A percentile compares a stretch with the other conserved stretches of the same genome.
Conservation (phyloP, 2,888 invertebrate species). For the Rambutsinella grinnellia region DNA sequence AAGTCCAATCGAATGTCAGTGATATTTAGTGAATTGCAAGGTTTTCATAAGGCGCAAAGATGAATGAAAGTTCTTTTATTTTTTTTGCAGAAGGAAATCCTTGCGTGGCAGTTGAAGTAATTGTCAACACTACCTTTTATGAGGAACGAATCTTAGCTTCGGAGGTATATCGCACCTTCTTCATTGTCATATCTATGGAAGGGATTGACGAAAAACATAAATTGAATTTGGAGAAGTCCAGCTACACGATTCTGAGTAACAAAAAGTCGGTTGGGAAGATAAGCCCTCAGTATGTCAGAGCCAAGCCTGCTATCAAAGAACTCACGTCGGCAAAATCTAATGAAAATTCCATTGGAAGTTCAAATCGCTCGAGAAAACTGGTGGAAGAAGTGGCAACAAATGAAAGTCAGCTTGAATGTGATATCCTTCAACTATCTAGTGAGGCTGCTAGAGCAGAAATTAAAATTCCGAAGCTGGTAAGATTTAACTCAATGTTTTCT, state of each 20-base stretch:
- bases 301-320: conserved; percentile 60
- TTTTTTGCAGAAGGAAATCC: conserved; percentile 68
- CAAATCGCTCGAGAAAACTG: conserved; percentile 18
- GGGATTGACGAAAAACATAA: conserved; percentile 71
- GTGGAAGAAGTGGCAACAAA: conserved; percentile 56
- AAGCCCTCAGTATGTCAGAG: conserved; percentile 62
- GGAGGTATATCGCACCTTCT: conserved; percentile 70
- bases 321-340: conserved; percentile 27
- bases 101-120: conserved; percentile 71
- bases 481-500: not conserved
- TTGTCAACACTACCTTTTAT: conserved; percentile 70
- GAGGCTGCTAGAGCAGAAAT: conserved; percentile 60
- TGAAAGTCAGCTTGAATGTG: conserved; percentile 54
- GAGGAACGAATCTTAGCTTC: conserved; percentile 68
- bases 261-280: conserved; percentile 63
- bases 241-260: conserved; percentile 55
- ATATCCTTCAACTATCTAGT: conserved; percentile 50
- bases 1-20: conserved; percentile 18
- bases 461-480: conserved; percentile 60
- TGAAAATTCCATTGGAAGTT: not conserved
- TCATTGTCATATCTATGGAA: conserved; percentile 70
- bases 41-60: not conserved
- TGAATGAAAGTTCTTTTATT: not conserved
- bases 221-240: conserved; percentile 68
- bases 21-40: not conserved